Percentiles rank a stretch among this genome's conserved stretches.
phyloP scores from a whole-genome alignment of 2,797 vertebrate genomes.

The Darevskia mixta region DNA sequence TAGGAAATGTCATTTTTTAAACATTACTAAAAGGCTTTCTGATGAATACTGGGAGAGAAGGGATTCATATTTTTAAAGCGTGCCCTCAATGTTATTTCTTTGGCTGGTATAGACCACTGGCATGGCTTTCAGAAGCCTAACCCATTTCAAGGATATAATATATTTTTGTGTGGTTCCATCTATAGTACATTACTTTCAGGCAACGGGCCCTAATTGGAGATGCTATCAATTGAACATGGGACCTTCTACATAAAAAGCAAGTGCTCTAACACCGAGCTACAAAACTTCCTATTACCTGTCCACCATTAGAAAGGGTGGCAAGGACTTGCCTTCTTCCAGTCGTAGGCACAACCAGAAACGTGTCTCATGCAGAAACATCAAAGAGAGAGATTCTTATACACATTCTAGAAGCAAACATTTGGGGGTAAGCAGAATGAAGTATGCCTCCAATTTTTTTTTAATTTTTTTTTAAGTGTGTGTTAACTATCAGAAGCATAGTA shows the following conservation, averaged over 20 bases:
- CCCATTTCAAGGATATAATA: background rate
- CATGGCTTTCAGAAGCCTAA: background rate
- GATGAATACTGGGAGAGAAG: background rate
- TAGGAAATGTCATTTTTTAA: background rate
- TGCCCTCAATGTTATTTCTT: background rate
- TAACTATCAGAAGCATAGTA: background rate
- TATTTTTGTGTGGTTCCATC: background rate
- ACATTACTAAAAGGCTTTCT: background rate
- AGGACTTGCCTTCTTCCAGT: background rate
- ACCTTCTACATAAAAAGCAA: background rate
- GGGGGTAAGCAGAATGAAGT: background rate
- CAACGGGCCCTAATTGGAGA: too few species aligned
- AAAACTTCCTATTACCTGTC: background rate
- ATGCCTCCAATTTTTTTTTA: background rate
- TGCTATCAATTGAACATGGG: background rate
- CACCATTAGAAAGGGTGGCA: background rate
- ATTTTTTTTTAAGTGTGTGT: background rate
- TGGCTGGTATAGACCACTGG: background rate
- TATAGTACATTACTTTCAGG: background rate
- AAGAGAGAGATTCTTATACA: background rate
- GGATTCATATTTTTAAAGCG: background rate
- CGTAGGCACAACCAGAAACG: background rate
- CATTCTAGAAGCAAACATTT: background rate
- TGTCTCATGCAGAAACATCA: background rate
- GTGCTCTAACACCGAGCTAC: background rate